Evolutionary conservation across 1,140 invertebrate genomes (phyloP), one percentile per base, ranked within the genome.

Genomic region (Pseudomyrmex dendroicus): DNA sequence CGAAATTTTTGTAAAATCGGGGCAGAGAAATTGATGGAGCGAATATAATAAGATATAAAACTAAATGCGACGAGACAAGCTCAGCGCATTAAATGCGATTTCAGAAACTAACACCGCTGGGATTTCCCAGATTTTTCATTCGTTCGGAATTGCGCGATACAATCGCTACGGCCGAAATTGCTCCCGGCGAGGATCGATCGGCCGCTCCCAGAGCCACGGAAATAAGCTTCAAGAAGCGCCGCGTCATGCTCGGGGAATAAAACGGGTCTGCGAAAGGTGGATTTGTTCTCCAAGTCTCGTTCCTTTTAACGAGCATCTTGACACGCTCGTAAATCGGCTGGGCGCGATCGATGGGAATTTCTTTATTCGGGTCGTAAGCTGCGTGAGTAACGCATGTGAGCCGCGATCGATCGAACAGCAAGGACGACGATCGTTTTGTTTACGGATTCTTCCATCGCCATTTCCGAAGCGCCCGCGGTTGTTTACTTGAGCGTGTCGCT

Each of bases 111-210:
- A 35, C 57, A 25, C 17, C 52, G 48, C 57, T 35, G 54, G 54
- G 50, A 76, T 77, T 48, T 13, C 13, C 13, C 52, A 73, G 62
- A 73, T 86, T 78, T 50, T 62, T 10, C 56, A 22, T 50, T 50
- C 80, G 50, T 62, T 62, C 48, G 50, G 64, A 84, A 84, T 82
- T 82, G 83, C 59, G 15, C n/a, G 25, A 56, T 76, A 85, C 76
- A 77, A 87, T 77, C 56, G 82, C 48, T 74, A 80, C 67, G 68
- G 63, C 57, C 86, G 66, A 70, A 88, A 85, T 82, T 57, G 72
- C 72, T 85, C 20, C 48, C n/a, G 52, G 72, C 59, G 67, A 88
- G 62, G 57, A 50, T 84, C 86, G 80, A 77, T 73, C 50, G 76
- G 35, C 61, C 72, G 54, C 46, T 73, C 20, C 59, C 70, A 54